A percentile compares a stretch with the other conserved stretches of the same genome.
phyloP scores from a whole-genome alignment of 2,113 vertebrate species.

The Nibea coibor region DNA sequence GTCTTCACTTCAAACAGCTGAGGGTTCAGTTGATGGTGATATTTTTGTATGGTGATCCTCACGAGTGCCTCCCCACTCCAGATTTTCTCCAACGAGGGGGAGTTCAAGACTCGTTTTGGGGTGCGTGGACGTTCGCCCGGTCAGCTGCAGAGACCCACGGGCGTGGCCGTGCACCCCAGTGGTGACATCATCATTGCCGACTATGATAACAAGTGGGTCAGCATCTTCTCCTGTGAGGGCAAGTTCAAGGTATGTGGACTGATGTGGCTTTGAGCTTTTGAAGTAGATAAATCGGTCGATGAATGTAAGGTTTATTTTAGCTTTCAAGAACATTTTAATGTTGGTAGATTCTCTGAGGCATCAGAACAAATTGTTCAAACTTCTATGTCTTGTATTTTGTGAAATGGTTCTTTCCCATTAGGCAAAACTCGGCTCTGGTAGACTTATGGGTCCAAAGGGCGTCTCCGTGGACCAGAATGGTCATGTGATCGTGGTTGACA shows the following conservation, averaged over 20 bases:
- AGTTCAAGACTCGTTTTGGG: constrained; percentile 96
- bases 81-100: constrained; percentile 97
- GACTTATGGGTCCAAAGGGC: constrained; percentile 97
- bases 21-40: neutral
- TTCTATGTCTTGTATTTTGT: neutral
- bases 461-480: constrained; percentile 97
- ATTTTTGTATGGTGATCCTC: neutral
- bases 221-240: constrained; percentile 97
- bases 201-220: constrained; percentile 99
- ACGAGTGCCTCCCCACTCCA: constrained; percentile 61
- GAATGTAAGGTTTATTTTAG: neutral
- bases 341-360: neutral
- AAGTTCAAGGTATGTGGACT: constrained; percentile 92
- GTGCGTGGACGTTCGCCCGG: constrained; percentile 94
- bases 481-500: constrained; percentile 98
- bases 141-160: constrained; percentile 95
- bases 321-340: neutral
- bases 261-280: neutral
- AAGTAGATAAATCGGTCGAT: neutral
- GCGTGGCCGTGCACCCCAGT: constrained; percentile 95
- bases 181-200: constrained; percentile 98
- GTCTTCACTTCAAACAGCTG: neutral
- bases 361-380: neutral
- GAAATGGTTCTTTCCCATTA: constrained; percentile 60
- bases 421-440: constrained; percentile 96